phyloP scores from a whole-genome alignment of 37 sponge, comb jelly and placozoan genomes.

The Crambe crambe region DNA sequence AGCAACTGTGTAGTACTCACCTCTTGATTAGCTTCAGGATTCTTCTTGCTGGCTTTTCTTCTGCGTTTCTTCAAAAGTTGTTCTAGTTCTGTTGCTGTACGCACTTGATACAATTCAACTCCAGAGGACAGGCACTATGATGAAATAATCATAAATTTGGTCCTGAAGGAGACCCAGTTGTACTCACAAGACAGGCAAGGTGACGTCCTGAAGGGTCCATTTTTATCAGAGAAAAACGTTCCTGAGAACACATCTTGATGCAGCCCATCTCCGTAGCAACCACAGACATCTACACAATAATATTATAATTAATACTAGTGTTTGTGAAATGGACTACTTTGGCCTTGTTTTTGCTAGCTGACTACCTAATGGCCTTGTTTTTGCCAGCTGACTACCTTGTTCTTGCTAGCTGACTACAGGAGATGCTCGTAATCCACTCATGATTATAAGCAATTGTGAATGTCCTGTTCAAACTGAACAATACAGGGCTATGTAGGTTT shows the following conservation, averaged over 20 bases:
- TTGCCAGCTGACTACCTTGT: too few relatives aligned
- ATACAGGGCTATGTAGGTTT: too few relatives aligned
- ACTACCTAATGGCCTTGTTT: too few relatives aligned
- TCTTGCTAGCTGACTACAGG: too few relatives aligned
- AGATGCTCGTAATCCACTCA: too few relatives aligned
- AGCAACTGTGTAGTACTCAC: too few relatives aligned
- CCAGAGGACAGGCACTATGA: constrained; percentile 1
- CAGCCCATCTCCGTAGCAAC: constrained; percentile 16
- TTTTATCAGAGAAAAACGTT: constrained; percentile 7
- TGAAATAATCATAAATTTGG: background rate
- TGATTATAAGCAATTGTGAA: too few relatives aligned
- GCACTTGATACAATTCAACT: constrained; percentile 69
- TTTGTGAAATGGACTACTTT: too few relatives aligned
- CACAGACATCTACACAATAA: constrained; percentile 8
- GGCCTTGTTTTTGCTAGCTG: too few relatives aligned
- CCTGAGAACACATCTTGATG: background rate
- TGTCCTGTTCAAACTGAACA: too few relatives aligned
- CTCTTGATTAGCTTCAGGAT: background rate
- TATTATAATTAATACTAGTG: too few relatives aligned
- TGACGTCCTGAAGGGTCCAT: constrained; percentile 33
- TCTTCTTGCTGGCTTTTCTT: constrained; percentile 60
- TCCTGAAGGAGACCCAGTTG: background rate
- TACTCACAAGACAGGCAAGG: constrained; percentile 52
- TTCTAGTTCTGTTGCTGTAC: constrained; percentile 55
- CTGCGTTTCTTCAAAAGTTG: constrained; percentile 52